These are phyloP conservation scores for Phasianus colchicus DNA, from an alignment of 2,113 vertebrate genomes.

Conservation along the genomic window DNA sequence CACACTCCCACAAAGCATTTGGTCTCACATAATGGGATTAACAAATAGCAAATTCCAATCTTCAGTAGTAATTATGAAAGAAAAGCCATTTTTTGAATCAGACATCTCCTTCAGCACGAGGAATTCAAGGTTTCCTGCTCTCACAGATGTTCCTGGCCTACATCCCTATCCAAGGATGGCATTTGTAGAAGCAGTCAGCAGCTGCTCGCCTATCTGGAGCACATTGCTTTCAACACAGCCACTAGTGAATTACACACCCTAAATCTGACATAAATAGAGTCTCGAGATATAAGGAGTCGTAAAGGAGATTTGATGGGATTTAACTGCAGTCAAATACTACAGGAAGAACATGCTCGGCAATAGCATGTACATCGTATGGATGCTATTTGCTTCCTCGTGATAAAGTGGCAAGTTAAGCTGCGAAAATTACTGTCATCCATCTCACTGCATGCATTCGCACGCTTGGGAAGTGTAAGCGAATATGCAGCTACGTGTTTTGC, in stretches of 20 bases:
- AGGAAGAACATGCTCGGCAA: neutral
- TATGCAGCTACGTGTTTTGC: constrained; percentile 2
- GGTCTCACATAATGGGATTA: constrained; percentile 1
- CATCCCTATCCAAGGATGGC: neutral
- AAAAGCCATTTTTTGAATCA: neutral
- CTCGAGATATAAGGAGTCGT: constrained; percentile 35
- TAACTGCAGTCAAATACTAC: constrained; percentile 31
- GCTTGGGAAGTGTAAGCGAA: constrained; percentile 46
- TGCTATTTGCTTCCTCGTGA: constrained; percentile 77
- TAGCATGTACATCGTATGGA: constrained; percentile 38
- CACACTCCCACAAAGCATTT: neutral
- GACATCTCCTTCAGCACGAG: neutral
- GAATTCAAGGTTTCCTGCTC: neutral
- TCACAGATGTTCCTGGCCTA: neutral
- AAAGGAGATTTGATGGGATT: constrained; percentile 44
- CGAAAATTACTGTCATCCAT: constrained; percentile 85
- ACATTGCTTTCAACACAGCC: neutral
- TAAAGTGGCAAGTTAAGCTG: constrained; percentile 76
- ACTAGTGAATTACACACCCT: neutral
- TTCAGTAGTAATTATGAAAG: neutral
- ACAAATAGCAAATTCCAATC: neutral
- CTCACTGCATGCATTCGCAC: constrained; percentile 62
- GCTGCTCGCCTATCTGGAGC: neutral
- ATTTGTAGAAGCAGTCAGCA: neutral
- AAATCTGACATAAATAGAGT: constrained; percentile 25